Base-by-base conservation (phyloP, 2,113 vertebrate species). In the Erythrocebus patas region DNA sequence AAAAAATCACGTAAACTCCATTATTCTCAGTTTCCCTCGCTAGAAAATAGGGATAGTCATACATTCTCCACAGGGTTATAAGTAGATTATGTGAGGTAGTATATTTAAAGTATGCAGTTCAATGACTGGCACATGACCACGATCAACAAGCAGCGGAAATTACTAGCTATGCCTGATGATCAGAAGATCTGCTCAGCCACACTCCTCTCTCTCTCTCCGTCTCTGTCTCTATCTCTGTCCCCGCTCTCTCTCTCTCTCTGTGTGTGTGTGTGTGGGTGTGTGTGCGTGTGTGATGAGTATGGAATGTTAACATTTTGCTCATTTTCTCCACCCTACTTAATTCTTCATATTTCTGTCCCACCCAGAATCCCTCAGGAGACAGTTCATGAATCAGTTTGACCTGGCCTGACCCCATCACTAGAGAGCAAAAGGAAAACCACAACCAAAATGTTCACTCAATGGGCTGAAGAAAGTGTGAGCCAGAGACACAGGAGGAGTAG, bases 311-410 rank as follows among this genome's bases (percentile, higher is more conserved):
- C 22, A 61, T 61, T 94, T 78, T 52, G 23, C 13, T 89, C 0
- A 6, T 2, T 12, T 12, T 38, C 4, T 64, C 57, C 30, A 90
- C 22, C 22, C 50, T 25, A 79, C 32, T 78, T 27, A 4, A 45
- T 86, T 95, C 73, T 93, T 93, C 66, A n/a, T 50, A 89, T 73
- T 91, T 75, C 84, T 40, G 50, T 5, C 23, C 76, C 78, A 84
- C 6, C 0, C 84, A 87, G 55, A 95, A 78, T 43, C 76, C 61
- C 2, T 1, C 12, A 38, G 55, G 91, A 79, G 50, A 66, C 10
- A 81, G 81, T 96, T 94, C 80, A 80, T 95, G 95, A 98, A 95
- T 87, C 88, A 16, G 20, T 61, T 8, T 76, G 84, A 43, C 95
- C 97, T 94, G 50, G 73, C 59, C 89, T 97, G 88, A 97, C 73